Evolutionary conservation across 2,113 vertebrate genomes (phyloP), one percentile per base, ranked within the genome.

Genomic region (Campylomormyrus tamandua): DNA sequence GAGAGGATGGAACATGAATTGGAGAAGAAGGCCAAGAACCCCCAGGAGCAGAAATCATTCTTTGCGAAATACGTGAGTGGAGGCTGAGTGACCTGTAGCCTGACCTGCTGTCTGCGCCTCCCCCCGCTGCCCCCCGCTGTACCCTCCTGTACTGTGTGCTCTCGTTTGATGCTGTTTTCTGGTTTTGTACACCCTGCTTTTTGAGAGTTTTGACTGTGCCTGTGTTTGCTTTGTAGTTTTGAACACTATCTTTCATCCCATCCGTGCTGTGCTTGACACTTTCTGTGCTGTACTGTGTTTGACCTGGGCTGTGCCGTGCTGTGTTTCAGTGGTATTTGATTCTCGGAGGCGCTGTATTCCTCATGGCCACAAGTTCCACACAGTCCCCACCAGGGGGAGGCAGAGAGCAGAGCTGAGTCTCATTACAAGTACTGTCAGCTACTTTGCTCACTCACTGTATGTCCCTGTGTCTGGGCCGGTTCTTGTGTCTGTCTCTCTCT

Each of bases 261-360:
- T 49, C 50, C 56, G 80, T 24, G 56, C 53, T 85, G 17, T 48
- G 52, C 19, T 87, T 86, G 88, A 87, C 89, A 86, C 88, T 91
- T 87, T 31, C 42, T 91, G 90, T 91, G 87, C n/a, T 92, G 89
- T 92, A 77, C 31, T 89, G 90, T 89, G 89, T 48, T 84, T 87
- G 85, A 87, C 50, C 50, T 31, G 50, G 13, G 15, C 85, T 87
- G 50, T 87, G 93, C 94, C 93, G 92, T 96, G 93, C 94, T 96
- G 94, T 96, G 94, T 96, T 96, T 92, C 97, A 98, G 97, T 98
- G 97, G 97, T 97, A 98, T 97, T 96, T 98, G 96, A 97, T 98
- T 96, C 95, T 98, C 92, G 97, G 97, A 95, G 97, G 97, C 91
- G 97, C 97, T 90, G 95, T 97, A 95, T 97, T 98, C 95, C 97